These are phyloP conservation scores for Trachelus troglodyta DNA, from an alignment of 2,888 invertebrate genomes.

Conservation along the genomic window DNA sequence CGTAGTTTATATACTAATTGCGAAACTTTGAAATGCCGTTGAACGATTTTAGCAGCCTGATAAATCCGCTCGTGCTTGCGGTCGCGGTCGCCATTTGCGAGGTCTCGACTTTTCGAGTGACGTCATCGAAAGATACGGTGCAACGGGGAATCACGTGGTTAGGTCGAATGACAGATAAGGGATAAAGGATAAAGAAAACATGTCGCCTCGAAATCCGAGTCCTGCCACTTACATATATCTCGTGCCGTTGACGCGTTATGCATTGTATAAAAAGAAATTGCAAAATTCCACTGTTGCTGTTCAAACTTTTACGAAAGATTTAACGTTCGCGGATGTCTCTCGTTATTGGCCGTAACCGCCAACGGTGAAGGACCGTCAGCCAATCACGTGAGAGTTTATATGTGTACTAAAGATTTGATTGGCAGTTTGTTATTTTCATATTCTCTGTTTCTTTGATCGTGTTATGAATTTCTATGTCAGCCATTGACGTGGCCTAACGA, in stretches of 20 bases:
- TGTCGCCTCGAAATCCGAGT: background rate
- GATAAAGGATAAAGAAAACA: background rate
- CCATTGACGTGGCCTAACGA: too few relatives aligned
- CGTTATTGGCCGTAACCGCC: background rate
- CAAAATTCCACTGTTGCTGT: background rate
- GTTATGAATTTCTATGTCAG: background rate
- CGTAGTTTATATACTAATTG: slow-evolving; percentile 50
- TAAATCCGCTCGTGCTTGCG: background rate
- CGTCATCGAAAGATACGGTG: background rate
- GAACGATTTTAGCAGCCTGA: background rate
- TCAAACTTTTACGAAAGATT: background rate
- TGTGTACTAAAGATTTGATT: background rate
- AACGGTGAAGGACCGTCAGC: background rate
- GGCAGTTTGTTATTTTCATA: background rate
- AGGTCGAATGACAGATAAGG: background rate
- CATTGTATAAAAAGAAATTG: background rate
- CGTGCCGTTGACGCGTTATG: background rate
- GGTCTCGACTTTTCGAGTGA: background rate
- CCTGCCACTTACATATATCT: background rate
- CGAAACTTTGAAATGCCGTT: slow-evolving; percentile 36
- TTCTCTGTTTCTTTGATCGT: background rate
- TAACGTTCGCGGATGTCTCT: background rate
- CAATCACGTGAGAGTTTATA: background rate
- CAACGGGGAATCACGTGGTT: background rate
- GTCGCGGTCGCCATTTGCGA: background rate